These are phyloP conservation scores for Tragelaphus imberbis DNA, from an alignment of 2,113 vertebrate genomes.

Conservation along the genomic window DNA sequence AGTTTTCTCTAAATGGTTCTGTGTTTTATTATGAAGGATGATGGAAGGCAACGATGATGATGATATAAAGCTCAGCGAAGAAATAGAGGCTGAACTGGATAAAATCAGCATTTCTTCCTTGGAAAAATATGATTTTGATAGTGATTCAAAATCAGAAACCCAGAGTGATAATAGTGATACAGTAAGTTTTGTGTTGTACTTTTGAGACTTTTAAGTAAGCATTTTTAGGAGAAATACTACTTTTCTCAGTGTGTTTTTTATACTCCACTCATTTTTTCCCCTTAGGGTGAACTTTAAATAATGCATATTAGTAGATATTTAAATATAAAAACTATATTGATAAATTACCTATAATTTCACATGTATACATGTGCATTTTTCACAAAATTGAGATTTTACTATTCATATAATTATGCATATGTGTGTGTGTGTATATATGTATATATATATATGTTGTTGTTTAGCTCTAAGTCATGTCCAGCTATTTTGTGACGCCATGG, in stretches of 20 bases:
- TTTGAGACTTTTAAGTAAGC: background rate
- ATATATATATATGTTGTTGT: background rate
- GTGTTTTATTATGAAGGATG: background rate
- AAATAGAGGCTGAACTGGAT: slow-evolving; percentile 79
- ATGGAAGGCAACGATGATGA: slow-evolving; percentile 59
- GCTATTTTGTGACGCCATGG: background rate
- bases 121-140: slow-evolving; percentile 72
- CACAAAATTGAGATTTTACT: background rate
- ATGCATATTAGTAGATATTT: background rate
- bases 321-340: background rate
- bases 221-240: background rate
- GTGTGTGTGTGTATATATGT: background rate
- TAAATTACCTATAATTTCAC: background rate
- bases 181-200: slow-evolving; percentile 68
- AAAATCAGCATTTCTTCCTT: slow-evolving; percentile 73
- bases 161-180: slow-evolving; percentile 62
- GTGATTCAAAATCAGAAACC: slow-evolving; percentile 66
- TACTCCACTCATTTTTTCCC: background rate
- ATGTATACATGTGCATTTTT: background rate
- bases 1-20: background rate
- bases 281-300: background rate
- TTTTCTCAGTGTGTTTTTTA: background rate
- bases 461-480: background rate
- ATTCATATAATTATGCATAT: background rate
- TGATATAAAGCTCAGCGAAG: slow-evolving; percentile 65